A percentile compares a stretch with the other conserved stretches of the same genome.
phyloP scores from a whole-genome alignment of 1,140 invertebrate genomes.

The Stegodyphus dumicola region DNA sequence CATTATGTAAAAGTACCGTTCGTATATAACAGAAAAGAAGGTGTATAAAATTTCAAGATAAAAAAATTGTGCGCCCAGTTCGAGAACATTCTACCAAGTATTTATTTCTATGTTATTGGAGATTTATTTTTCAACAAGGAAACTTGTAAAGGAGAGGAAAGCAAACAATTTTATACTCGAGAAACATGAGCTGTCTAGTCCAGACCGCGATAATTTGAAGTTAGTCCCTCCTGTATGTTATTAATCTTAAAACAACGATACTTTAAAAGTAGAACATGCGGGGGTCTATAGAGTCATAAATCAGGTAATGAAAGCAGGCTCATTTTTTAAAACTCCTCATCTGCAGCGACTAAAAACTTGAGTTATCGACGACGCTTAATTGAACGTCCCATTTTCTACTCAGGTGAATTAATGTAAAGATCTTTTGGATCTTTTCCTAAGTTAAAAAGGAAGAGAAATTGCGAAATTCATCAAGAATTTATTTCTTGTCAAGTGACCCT shows the following conservation, averaged over 20 bases:
- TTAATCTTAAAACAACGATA: constrained; percentile 27
- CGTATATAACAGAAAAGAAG: too few relatives aligned
- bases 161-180: background rate
- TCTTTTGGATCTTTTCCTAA: background rate
- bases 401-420: constrained; percentile 52
- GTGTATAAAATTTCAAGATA: too few relatives aligned
- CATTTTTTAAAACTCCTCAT: constrained; percentile 35
- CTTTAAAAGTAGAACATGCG: constrained; percentile 30
- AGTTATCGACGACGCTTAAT: constrained; percentile 47
- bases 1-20: too few relatives aligned
- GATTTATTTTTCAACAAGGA: background rate
- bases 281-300: constrained; percentile 27
- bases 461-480: constrained; percentile 54
- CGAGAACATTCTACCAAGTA: too few relatives aligned
- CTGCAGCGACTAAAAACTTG: constrained; percentile 38
- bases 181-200: background rate
- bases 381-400: constrained; percentile 51
- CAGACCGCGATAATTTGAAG: constrained; percentile 3
- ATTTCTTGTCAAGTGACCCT: constrained; percentile 44
- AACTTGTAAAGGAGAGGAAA: background rate
- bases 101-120: background rate
- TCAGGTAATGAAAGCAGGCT: constrained; percentile 31
- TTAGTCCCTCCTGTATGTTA: constrained; percentile 11
- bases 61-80: too few relatives aligned
- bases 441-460: constrained; percentile 20